Evolutionary conservation across 2,888 invertebrate species (phyloP), one percentile per base, ranked within the genome.

Genomic region (Cosmopolites sordidus): DNA sequence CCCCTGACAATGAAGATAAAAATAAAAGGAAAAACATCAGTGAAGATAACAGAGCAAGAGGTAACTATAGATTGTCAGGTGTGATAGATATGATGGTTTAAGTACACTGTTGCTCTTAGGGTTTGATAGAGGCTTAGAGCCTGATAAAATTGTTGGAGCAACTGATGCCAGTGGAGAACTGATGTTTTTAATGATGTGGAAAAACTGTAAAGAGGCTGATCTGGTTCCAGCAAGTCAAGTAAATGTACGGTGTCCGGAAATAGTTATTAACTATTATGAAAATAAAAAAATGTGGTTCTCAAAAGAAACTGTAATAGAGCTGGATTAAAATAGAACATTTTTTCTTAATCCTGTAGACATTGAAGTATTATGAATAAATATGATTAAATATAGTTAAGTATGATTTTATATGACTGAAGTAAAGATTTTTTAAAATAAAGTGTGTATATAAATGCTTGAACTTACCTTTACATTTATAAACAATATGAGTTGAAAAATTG

Each of bases 161-260:
- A 93, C 93, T 14, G 86, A 94, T 67, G 87, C 87, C n/a, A 86
- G 84, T 64, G 93, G 92, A 1, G 88, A 89, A 66, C 78, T 94
- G 0, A 89, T 86, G 80, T 95, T 93, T 70, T 77, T 96, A 17
- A 89, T 95, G 67, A 90, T 93, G 78, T 95, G 95, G 95, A 75
- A 76, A 63, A 78, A 75, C 43, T 84, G 84, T 60, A 72, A 78
- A 17, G 84, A 85, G 63, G 76, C 82, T n/a, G 85, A 86, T 62
- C 77, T 85, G 40, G 80, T 86, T 0, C 75, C 79, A 0, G 81
- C 83, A 0, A 75, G 78, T n/a, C 81, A 82, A 33, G 72, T 84
- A 0, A 79, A 82, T 6, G 75, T 79, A 43, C 76, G 80, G 0
- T 80, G 78, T 64, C 82, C 85, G 0, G 79, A 83, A 59, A 78